These are phyloP conservation scores for Sinodicranocentrus sp. DNA, from an alignment of 2,888 invertebrate species.

Conservation along the genomic window DNA sequence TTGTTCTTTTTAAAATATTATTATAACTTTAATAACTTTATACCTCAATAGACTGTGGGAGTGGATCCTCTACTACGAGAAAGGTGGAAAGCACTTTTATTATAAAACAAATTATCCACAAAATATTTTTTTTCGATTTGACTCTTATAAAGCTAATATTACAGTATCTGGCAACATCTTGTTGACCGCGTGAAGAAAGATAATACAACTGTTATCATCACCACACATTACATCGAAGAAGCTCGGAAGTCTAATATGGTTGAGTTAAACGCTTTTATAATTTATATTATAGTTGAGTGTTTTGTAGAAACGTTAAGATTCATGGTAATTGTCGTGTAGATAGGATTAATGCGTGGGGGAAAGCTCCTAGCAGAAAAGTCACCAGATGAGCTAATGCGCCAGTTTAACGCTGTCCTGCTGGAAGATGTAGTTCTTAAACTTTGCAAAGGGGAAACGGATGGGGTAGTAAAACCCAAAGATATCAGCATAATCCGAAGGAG, in stretches of 20 bases:
- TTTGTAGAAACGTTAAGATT: too few relatives aligned
- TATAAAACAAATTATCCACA: neutral
- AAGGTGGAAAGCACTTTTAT: constrained; percentile 16
- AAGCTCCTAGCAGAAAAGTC: constrained; percentile 67
- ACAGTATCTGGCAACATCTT: constrained; percentile 72
- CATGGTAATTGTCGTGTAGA: too few relatives aligned
- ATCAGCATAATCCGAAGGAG: too few relatives aligned
- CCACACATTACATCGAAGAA: constrained; percentile 74
- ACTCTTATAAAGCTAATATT: too few relatives aligned
- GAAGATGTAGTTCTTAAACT: constrained; percentile 72
- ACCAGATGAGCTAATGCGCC: constrained; percentile 54
- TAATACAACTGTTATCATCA: constrained; percentile 70
- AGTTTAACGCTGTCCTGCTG: constrained; percentile 58
- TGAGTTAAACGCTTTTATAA: neutral
- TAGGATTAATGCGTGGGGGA: constrained; percentile 73
- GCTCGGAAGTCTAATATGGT: constrained; percentile 66
- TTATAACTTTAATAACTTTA: neutral
- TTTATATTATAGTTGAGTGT: too few relatives aligned
- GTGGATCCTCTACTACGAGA: constrained; percentile 22
- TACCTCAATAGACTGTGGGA: constrained; percentile 24
- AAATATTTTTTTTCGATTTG: neutral
- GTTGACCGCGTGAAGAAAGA: constrained; percentile 55
- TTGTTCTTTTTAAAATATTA: neutral
- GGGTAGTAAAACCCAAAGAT: too few relatives aligned
- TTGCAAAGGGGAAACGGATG: too few relatives aligned